These are phyloP conservation scores for Cotesia chilonis DNA, from an alignment of 1,140 invertebrate genomes.

Conservation along the genomic window DNA sequence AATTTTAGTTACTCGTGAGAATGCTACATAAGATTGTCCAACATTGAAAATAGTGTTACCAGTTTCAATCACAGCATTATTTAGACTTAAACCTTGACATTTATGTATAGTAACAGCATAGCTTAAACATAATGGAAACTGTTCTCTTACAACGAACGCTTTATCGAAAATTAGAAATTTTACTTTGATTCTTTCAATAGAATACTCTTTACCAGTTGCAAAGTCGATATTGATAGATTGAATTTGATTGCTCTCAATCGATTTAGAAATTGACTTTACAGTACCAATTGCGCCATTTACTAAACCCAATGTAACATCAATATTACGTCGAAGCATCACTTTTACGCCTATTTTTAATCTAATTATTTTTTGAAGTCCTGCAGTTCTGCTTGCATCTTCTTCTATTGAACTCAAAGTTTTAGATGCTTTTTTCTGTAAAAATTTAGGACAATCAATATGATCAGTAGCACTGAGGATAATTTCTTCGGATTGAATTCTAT, in stretches of 20 bases:
- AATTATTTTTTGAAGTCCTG: constrained; percentile 27
- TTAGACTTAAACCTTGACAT: constrained; percentile 56
- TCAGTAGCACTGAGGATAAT: constrained; percentile 3
- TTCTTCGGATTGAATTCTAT: constrained; percentile 16
- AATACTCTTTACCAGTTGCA: constrained; percentile 32
- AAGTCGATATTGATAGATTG: constrained; percentile 39
- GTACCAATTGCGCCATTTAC: constrained; percentile 50
- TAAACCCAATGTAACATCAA: constrained; percentile 47
- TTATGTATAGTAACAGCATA: constrained; percentile 60
- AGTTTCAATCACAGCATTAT: constrained; percentile 48
- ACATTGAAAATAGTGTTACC: constrained; percentile 49
- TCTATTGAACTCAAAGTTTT: not conserved
- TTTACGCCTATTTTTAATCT: constrained; percentile 41
- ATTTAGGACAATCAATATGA: not conserved
- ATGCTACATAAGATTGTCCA: constrained; percentile 57
- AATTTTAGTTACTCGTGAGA: constrained; percentile 49
- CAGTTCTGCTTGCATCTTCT: not conserved
- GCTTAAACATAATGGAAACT: constrained; percentile 57
- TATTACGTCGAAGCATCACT: constrained; percentile 49
- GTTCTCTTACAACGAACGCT: constrained; percentile 49
- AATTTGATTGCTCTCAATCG: constrained; percentile 31
- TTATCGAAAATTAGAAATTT: constrained; percentile 49
- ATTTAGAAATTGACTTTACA: constrained; percentile 38
- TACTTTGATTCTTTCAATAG: constrained; percentile 40
- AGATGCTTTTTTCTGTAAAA: not conserved